These are phyloP conservation scores for Galeruca laticollis DNA, from an alignment of 2,888 invertebrate genomes.

Conservation along the genomic window DNA sequence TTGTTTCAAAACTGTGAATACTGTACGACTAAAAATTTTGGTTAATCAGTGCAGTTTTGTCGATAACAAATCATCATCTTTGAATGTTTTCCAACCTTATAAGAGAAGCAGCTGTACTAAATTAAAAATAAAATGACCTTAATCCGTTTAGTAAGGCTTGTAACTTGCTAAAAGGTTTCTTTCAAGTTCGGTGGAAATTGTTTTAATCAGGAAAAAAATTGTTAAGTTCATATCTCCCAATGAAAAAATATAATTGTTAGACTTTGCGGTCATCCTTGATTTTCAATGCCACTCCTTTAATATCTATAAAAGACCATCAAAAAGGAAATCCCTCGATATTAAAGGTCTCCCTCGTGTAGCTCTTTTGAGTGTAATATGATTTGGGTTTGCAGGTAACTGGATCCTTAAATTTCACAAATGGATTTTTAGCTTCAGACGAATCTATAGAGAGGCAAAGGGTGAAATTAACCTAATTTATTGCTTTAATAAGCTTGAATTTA, in stretches of 20 bases:
- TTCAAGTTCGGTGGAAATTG: no score
- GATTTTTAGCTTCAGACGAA: constrained; percentile 24
- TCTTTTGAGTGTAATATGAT: constrained; percentile 13
- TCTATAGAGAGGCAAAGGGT: constrained; percentile 18
- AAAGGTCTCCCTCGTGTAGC: not conserved
- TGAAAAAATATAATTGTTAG: not conserved
- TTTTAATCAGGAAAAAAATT: no score
- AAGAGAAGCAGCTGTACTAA: no score
- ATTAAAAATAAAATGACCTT: no score
- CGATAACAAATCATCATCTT: no score
- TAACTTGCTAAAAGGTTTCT: no score
- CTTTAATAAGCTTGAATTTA: constrained; percentile 37
- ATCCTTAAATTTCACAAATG: constrained; percentile 29
- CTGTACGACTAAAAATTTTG: no score
- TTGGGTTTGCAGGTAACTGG: constrained; percentile 27
- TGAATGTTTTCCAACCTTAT: no score
- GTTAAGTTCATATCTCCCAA: not conserved
- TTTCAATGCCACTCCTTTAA: not conserved
- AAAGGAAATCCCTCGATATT: not conserved
- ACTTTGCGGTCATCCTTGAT: not conserved
- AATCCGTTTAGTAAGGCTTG: no score
- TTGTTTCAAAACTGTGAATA: no score
- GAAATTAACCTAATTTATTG: constrained; percentile 37
- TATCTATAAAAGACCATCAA: not conserved
- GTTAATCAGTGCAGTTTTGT: no score